Evolutionary conservation across 2,797 vertebrate species (phyloP), one percentile per base, ranked within the genome.

Genomic region (Hyperoplus immaculatus): DNA sequence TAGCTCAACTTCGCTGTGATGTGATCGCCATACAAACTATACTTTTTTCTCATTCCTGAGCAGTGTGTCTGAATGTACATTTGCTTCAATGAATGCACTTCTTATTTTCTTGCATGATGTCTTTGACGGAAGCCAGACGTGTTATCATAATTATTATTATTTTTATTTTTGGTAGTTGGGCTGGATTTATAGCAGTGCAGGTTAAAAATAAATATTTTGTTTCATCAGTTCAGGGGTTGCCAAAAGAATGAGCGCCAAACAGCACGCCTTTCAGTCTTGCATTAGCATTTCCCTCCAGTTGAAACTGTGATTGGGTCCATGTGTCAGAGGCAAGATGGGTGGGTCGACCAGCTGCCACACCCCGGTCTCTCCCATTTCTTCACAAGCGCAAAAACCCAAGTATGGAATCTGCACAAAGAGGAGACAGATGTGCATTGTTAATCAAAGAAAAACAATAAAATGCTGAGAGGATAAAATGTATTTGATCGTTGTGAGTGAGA

Each of bases 241-340:
- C 36, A 70, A 75, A 80, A 67, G 38, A 80, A n/a, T 66, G 53
- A 70, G 59, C 64, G 84, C 54, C 56, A 62, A 63, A 61, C 29
- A 64, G 65, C 51, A 18, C 14, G 59, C 81, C 77, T 74, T 78
- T 96, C 87, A 96, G 86, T 99, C 97, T 74, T 99, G 97, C 51
- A 97, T 95, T 50, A 99, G 91, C 55, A 97, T 97, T 92, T 99
- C 98, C 94, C 98, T 97, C 98, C 98, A 99, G 96, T 98, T 99
- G 95, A 99, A 99, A 92, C 97, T 98, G 83, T 98, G 97, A 53
- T 99, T 99, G 49, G 98, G 98, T 93, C 98, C 98, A 0, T 99
- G 98, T 72, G 98, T 99, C 72, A 99, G 96, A 8, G 98, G 98
- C 80, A 99, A 93, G 87, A 99, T 99, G 51, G 98, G 98, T 2